phyloP scores from a whole-genome alignment of 2,888 invertebrate genomes.

The Latrodectus hesperus region DNA sequence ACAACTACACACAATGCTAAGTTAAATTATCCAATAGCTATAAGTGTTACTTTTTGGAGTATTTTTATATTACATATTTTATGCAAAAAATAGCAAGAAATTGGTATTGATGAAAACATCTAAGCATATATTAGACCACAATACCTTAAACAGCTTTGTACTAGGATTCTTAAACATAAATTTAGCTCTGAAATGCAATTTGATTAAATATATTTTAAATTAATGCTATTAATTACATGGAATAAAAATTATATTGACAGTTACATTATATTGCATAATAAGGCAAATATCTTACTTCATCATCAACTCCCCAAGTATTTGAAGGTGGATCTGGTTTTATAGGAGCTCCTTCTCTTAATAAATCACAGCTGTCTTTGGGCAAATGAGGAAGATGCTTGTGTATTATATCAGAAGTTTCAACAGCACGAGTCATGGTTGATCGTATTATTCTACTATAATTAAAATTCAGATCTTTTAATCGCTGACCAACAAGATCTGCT shows the following conservation, averaged over 20 bases:
- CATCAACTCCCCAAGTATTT: constrained; percentile 90
- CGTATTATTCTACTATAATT: constrained; percentile 87
- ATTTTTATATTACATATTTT: too few relatives aligned
- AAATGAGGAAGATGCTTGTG: constrained; percentile 81
- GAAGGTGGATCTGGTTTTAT: constrained; percentile 94
- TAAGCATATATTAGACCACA: too few relatives aligned
- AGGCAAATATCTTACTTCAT: constrained; percentile 78
- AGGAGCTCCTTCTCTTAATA: constrained; percentile 94
- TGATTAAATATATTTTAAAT: not conserved
- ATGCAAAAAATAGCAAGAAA: too few relatives aligned
- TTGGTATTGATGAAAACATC: too few relatives aligned
- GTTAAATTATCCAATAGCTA: too few relatives aligned
- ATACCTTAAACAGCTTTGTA: too few relatives aligned
- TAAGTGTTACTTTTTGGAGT: too few relatives aligned
- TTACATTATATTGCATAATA: too few relatives aligned
- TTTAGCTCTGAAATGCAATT: not conserved
- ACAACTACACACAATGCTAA: too few relatives aligned
- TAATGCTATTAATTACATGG: not conserved
- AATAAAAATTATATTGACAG: too few relatives aligned
- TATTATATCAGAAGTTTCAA: constrained; percentile 91
- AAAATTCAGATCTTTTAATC: constrained; percentile 83
- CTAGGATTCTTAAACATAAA: not conserved
- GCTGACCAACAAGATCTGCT: constrained; percentile 88
- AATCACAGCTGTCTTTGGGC: constrained; percentile 81
- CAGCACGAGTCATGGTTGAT: constrained; percentile 95